Evolutionary conservation across 2,797 vertebrate genomes (phyloP).

Genomic region (Megaceryle alcyon): DNA sequence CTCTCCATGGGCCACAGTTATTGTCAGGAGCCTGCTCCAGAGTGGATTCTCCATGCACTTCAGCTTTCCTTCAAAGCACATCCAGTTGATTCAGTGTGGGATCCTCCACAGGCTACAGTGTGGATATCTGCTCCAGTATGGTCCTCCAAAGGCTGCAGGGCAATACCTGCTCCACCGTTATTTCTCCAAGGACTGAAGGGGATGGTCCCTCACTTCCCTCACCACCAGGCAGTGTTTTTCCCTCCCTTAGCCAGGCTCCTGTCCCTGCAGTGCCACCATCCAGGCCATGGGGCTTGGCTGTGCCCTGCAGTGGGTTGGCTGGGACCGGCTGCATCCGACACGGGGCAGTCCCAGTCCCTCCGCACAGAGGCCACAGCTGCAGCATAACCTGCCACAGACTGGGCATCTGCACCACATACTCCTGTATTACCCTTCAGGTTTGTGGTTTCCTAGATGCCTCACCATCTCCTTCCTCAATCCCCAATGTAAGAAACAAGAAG

Average conservation of each 20-base stretch:
- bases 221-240: fast-evolving
- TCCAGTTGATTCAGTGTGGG: background rate
- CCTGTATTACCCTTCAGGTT: too few species aligned
- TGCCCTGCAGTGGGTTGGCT: background rate
- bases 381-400: background rate
- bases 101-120: background rate
- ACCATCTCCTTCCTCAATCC: background rate
- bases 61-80: background rate
- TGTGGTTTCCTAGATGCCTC: background rate
- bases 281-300: too few species aligned
- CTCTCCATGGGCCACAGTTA: background rate
- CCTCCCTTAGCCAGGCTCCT: background rate
- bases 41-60: background rate
- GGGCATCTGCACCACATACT: fast-evolving
- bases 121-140: background rate
- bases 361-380: background rate
- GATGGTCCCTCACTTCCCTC: background rate
- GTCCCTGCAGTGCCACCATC: background rate
- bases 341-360: too few species aligned
- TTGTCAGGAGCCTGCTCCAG: background rate
- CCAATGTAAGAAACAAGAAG: background rate
- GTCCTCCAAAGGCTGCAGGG: background rate
- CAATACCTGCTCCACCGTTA: background rate
- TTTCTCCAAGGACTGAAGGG: background rate
- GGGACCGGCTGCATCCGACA: too few species aligned